Percentiles rank a stretch among this genome's conserved stretches.
Conservation (phyloP, 1,140 invertebrate genomes). For the Episyrphus balteatus region DNA sequence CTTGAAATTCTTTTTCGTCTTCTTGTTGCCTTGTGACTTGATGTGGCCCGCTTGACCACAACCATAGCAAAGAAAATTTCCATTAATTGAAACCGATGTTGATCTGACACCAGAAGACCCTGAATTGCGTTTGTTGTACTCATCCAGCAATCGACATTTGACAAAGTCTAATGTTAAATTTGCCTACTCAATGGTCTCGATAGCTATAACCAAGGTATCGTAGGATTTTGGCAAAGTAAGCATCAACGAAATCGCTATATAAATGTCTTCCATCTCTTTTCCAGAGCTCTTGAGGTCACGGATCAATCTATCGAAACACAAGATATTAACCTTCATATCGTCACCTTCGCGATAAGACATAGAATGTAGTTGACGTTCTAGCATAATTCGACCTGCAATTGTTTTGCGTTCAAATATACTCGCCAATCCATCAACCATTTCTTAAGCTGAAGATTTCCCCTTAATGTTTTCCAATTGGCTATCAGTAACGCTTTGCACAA, state of each 20-base stretch:
- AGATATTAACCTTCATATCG: constrained; percentile 5
- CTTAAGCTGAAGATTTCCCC: constrained; percentile 2
- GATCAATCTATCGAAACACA: constrained; percentile 14
- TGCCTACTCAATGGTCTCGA: constrained; percentile 7
- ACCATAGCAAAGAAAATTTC: too few species aligned
- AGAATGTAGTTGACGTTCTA: too few species aligned
- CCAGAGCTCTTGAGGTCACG: constrained; percentile 9
- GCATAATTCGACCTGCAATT: too few species aligned
- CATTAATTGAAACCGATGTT: background rate
- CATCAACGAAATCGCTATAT: too few species aligned
- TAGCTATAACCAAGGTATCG: constrained; percentile 10
- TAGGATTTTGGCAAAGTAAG: too few species aligned
- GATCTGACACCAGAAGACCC: background rate
- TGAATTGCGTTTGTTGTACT: too few species aligned
- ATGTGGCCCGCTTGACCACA: background rate
- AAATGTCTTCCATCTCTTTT: constrained; percentile 8
- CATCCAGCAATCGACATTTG: too few species aligned
- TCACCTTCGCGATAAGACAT: too few species aligned
- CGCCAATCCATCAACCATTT: too few species aligned
- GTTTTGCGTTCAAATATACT: too few species aligned
- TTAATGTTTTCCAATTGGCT: constrained; percentile 4
- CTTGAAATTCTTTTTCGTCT: background rate
- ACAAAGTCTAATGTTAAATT: too few species aligned
- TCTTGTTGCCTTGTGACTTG: background rate
- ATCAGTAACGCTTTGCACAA: constrained; percentile 2